Percentiles rank a stretch among this genome's conserved stretches.
Conservation (phyloP, 2,888 invertebrate genomes). For the Cheilosia impressa region DNA sequence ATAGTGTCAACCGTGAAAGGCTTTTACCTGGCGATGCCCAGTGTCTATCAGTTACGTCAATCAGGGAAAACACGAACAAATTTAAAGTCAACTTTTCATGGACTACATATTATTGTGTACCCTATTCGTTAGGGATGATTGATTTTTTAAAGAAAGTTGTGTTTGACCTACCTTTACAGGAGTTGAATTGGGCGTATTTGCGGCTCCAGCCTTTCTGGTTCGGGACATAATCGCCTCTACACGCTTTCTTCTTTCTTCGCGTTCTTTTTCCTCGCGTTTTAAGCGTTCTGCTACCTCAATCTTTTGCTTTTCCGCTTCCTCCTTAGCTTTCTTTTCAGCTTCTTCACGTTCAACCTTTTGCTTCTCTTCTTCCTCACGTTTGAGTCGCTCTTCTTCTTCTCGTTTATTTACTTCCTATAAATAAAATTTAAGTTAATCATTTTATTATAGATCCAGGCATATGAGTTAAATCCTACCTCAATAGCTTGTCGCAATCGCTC, state of each 20-base stretch:
- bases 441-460: not conserved
- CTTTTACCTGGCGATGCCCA: too few relatives aligned
- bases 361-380: slow-evolving; percentile 87
- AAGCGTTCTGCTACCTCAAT: slow-evolving; percentile 92
- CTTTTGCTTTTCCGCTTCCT: slow-evolving; percentile 93
- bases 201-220: slow-evolving; percentile 86
- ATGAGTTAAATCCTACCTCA: slow-evolving; percentile 84
- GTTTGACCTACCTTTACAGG: slow-evolving; percentile 80
- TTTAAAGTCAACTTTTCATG: too few relatives aligned
- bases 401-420: slow-evolving; percentile 89
- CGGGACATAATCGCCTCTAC: slow-evolving; percentile 97
- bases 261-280: slow-evolving; percentile 94
- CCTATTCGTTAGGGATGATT: too few relatives aligned
- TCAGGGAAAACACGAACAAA: too few relatives aligned
- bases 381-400: slow-evolving; percentile 90
- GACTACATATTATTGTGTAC: too few relatives aligned
- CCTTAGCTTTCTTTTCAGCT: slow-evolving; percentile 91
- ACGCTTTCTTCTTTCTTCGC: slow-evolving; percentile 93
- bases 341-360: slow-evolving; percentile 89
- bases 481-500: slow-evolving; percentile 93
- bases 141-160: too few relatives aligned
- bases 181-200: slow-evolving; percentile 80
- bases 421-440: not conserved
- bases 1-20: too few relatives aligned
- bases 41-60: too few relatives aligned